phyloP scores from a whole-genome alignment of 2,888 invertebrate species.

The Corbicula japonica region DNA sequence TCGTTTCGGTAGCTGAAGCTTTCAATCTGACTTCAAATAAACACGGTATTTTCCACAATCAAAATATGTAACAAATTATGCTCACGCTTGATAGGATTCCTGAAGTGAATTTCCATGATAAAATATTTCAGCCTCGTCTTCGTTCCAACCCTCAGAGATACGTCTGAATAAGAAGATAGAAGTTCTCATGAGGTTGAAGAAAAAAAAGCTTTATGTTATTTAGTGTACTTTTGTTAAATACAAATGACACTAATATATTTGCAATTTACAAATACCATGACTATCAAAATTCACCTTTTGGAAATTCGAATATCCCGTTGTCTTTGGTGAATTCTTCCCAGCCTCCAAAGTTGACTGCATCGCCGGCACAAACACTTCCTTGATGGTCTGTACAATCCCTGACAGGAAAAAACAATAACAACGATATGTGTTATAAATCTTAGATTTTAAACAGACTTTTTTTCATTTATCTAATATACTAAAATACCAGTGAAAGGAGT shows the following conservation, averaged over 20 bases:
- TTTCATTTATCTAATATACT: too few relatives aligned
- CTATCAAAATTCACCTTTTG: conserved; percentile 25
- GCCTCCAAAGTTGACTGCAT: conserved; percentile 44
- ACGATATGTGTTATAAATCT: not conserved
- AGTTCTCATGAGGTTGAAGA: too few relatives aligned
- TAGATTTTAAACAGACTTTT: too few relatives aligned
- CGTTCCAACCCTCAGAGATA: conserved; percentile 32
- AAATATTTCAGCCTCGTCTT: conserved; percentile 46
- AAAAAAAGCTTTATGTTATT: too few relatives aligned
- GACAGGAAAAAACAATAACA: not conserved
- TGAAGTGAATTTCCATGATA: conserved; percentile 47
- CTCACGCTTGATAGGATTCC: conserved; percentile 31
- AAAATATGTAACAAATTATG: too few relatives aligned
- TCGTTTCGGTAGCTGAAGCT: too few relatives aligned
- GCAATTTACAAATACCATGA: not conserved
- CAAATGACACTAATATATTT: not conserved
- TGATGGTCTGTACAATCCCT: conserved; percentile 43
- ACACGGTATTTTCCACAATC: too few relatives aligned
- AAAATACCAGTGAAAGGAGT: too few relatives aligned
- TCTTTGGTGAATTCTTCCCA: conserved; percentile 47
- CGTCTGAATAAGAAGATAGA: conserved; percentile 27
- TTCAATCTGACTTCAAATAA: too few relatives aligned
- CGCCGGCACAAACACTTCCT: conserved; percentile 33
- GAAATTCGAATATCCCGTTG: conserved; percentile 39
- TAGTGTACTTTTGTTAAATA: too few relatives aligned